Percentiles rank a stretch among this genome's conserved stretches.
Conservation (phyloP, 2,888 invertebrate species). For the Trypoxylon attenuatum region DNA sequence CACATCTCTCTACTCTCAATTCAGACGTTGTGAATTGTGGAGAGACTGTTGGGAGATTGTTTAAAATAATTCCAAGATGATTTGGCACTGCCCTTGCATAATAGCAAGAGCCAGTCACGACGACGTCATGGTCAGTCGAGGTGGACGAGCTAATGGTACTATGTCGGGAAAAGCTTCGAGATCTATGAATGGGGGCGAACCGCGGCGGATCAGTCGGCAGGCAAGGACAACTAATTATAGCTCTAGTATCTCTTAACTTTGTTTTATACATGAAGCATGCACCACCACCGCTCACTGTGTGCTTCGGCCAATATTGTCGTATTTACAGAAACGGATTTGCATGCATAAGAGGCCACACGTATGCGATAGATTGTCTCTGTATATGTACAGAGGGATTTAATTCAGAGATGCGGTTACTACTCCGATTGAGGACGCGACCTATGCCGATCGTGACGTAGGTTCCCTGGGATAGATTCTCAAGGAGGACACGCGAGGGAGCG, state of each 20-base stretch:
- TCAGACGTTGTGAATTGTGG: no score
- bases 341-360: neutral
- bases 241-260: conserved; percentile 51
- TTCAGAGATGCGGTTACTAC: conserved; percentile 34
- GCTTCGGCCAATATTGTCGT: no score
- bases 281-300: neutral
- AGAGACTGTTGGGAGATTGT: neutral
- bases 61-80: neutral
- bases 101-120: neutral
- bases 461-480: conserved; percentile 49
- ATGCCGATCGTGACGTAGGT: conserved; percentile 44
- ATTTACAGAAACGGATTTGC: neutral
- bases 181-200: conserved; percentile 71
- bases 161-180: conserved; percentile 37
- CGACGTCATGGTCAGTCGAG: neutral
- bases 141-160: no score
- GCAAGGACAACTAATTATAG: conserved; percentile 73
- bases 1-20: neutral
- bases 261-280: conserved; percentile 48
- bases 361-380: neutral
- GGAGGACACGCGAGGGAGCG: conserved; percentile 32
- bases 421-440: conserved; percentile 51
- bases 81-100: conserved; percentile 1
- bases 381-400: conserved; percentile 28
- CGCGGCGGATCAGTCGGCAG: conserved; percentile 61